Conservation (phyloP, 2,113 vertebrate genomes). For the Mesoclemmys tuberculata region DNA sequence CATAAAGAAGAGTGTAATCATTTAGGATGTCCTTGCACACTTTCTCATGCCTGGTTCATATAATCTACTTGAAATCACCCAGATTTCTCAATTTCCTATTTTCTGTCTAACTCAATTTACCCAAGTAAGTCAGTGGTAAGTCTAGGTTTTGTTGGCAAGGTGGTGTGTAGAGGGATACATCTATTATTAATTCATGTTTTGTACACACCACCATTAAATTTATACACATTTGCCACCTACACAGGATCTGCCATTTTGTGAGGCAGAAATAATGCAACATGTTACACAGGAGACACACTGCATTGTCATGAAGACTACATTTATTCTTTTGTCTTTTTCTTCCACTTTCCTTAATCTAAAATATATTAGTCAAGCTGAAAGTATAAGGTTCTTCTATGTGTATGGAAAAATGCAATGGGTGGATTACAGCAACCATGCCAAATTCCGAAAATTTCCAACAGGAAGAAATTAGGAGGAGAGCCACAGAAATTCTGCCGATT, state of each 20-base stretch:
- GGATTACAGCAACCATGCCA: neutral
- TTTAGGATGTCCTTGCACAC: neutral
- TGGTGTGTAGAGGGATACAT: neutral
- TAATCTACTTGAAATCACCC: neutral
- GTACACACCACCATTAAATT: neutral
- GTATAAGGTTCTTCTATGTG: neutral
- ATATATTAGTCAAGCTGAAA: neutral
- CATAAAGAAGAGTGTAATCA: neutral
- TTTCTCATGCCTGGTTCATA: neutral
- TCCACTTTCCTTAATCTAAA: neutral
- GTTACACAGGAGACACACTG: too few relatives aligned
- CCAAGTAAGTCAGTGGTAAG: neutral
- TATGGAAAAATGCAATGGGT: neutral
- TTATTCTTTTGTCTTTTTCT: neutral
- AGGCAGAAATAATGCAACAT: too few relatives aligned
- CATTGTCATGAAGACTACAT: neutral
- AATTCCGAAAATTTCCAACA: neutral
- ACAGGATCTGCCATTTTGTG: neutral
- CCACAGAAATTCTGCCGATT: neutral
- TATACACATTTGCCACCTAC: neutral
- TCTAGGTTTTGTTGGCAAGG: neutral
- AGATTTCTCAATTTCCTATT: neutral
- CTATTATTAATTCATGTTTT: neutral
- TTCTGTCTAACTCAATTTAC: neutral
- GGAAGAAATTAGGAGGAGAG: neutral